Evolutionary conservation across 92 coral and sea anemone genomes (phyloP).

Genomic region (Blastomussa wellsi): DNA sequence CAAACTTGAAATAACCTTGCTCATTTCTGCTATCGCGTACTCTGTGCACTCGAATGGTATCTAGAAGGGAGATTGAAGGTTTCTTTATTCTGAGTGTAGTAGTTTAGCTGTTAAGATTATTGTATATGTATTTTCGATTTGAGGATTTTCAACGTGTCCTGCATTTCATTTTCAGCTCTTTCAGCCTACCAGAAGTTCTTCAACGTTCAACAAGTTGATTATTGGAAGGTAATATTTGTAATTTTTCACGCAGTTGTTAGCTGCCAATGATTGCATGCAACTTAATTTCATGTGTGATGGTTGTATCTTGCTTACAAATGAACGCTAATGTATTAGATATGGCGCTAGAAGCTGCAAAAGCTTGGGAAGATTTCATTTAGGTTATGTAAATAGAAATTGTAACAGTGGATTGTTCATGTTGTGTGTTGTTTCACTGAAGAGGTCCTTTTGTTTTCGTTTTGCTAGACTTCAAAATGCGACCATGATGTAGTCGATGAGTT

Average conservation of each 20-base stretch:
- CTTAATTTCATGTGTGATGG: neutral
- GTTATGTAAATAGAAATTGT: neutral
- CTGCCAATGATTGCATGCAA: neutral
- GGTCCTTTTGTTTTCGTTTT: constrained; percentile 22
- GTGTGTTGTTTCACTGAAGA: constrained; percentile 3
- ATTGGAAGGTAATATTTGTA: constrained; percentile 86
- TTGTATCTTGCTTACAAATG: neutral
- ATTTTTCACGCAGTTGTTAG: neutral
- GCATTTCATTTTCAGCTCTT: constrained; percentile 69
- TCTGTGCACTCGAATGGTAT: constrained; percentile 4
- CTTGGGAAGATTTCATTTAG: neutral
- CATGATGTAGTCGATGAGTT: constrained; percentile 12
- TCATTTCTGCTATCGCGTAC: neutral
- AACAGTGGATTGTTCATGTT: neutral
- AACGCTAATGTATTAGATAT: neutral
- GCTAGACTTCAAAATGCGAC: neutral
- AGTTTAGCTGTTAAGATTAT: neutral
- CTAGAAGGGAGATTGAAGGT: neutral
- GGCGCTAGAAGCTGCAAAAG: neutral
- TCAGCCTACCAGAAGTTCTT: constrained; percentile 97
- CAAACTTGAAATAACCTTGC: neutral
- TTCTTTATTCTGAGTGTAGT: neutral
- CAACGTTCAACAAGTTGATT: constrained; percentile 88
- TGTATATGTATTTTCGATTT: neutral
- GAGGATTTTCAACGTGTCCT: constrained; percentile 9